phyloP scores from a whole-genome alignment of 2,888 invertebrate species.

The Podabrus alpinus region DNA sequence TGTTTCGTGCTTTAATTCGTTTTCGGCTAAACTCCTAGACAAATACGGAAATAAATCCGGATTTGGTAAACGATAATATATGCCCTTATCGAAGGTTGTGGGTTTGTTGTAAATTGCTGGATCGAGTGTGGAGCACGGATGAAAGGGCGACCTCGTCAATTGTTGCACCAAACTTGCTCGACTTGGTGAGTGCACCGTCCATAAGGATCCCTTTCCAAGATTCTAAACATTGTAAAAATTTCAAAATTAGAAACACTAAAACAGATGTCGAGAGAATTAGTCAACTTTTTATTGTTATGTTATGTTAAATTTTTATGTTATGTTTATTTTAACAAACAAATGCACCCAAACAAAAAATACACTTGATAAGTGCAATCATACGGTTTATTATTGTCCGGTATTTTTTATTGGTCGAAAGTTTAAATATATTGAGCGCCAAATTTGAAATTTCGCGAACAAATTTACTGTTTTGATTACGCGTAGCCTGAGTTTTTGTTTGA shows the following conservation, averaged over 20 bases:
- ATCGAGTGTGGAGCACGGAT: slow-evolving; percentile 65
- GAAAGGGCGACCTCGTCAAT: slow-evolving; percentile 85
- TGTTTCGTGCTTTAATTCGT: slow-evolving; percentile 45
- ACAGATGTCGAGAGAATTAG: neutral
- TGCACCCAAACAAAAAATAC: too few relatives aligned
- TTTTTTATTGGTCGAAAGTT: neutral
- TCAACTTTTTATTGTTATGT: neutral
- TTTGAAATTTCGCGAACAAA: neutral
- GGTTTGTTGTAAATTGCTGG: slow-evolving; percentile 49
- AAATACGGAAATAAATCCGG: slow-evolving; percentile 84
- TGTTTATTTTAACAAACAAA: neutral
- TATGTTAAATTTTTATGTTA: too few relatives aligned
- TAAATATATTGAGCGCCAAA: neutral
- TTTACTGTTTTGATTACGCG: neutral
- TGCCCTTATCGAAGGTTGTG: slow-evolving; percentile 18
- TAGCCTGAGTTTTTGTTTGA: neutral
- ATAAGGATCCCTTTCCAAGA: slow-evolving; percentile 91
- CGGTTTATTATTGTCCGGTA: neutral
- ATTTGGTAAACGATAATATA: slow-evolving; percentile 63
- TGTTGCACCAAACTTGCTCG: slow-evolving; percentile 88
- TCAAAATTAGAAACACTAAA: neutral
- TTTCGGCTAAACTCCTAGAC: slow-evolving; percentile 68
- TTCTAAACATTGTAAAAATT: slow-evolving; percentile 63
- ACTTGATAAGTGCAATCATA: neutral
- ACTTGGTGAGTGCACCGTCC: slow-evolving; percentile 94